A percentile compares a stretch with the other conserved stretches of the same genome.
These are phyloP conservation scores for Telmatochromis bifrenatus DNA, from an alignment of 2,113 vertebrate genomes.

Conservation along the genomic window DNA sequence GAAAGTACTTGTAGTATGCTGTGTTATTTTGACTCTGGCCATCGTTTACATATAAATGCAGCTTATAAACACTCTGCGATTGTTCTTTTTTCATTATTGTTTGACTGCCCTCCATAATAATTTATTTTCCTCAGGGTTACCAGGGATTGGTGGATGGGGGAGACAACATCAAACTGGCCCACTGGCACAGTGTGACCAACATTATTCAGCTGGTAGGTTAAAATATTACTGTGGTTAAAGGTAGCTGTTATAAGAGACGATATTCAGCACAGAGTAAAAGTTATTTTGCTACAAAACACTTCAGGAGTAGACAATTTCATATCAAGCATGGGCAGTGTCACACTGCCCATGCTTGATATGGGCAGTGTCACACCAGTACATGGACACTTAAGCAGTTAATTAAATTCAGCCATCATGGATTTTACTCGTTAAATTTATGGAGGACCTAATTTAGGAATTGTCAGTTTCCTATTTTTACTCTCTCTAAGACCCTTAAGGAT, in stretches of 20 bases:
- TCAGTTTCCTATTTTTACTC: not conserved
- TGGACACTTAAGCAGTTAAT: not conserved
- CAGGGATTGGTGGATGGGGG: conserved; percentile 94
- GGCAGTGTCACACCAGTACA: not conserved
- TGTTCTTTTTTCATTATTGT: not conserved
- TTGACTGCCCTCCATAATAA: not conserved
- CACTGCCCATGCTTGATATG: not conserved
- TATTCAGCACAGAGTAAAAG: not conserved
- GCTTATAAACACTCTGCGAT: not conserved
- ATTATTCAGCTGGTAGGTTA: conserved; percentile 90
- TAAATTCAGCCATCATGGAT: not conserved
- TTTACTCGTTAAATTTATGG: not conserved
- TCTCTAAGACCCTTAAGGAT: not conserved
- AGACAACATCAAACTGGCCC: conserved; percentile 86
- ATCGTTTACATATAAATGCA: not conserved
- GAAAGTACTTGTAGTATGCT: not conserved
- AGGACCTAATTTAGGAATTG: not conserved
- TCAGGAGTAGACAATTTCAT: not conserved
- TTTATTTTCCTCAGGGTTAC: conserved; percentile 73
- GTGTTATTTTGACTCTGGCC: not conserved
- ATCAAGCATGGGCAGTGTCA: not conserved
- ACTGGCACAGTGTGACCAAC: conserved; percentile 94
- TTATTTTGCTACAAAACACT: not conserved
- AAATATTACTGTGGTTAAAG: not conserved
- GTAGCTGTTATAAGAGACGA: not conserved